Base-by-base conservation (phyloP, 1,140 invertebrate species). In the Zaprionus davidi region DNA sequence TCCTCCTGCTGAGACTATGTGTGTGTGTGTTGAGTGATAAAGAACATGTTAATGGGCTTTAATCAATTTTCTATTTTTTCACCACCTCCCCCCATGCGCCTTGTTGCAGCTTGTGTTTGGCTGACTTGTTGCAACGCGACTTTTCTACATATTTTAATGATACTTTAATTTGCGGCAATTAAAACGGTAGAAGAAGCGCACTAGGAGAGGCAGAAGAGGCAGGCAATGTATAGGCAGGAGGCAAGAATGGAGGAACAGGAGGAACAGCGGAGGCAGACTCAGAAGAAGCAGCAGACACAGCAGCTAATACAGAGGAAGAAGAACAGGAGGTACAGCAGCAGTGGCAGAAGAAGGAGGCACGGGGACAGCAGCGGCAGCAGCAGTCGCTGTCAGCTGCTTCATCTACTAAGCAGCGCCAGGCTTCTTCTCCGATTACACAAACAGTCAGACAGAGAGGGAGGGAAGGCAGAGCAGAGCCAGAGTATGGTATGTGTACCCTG, bases 11-110 rank as follows among this genome's bases (percentile, higher is more conserved):
- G 15, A 17, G 6, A 2, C 0, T 11, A 2, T 34, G 9, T 34
- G 9, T 34, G 31, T 34, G 31, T 34, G 85, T 85, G 85, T 81
- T 90, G 85, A 85, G 85, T 90, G 81, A 90, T 90, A 85, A 90
- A 90, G 79, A 90, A 90, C 85, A 90, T 90, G 85, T 90, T 90
- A 90, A 90, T 90, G 86, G 82, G 26, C 82, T 90, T 90, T 90
- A 90, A 90, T 90, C 85, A 90, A 90, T 90, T 90, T 90, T 58
- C 79, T 24, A 81, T 81, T 81, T 83, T 80, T 74, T 66, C 15
- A 44, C 3, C 26, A 13, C 2, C 58, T 49, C n/a, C 24, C 22
- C 6, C 24, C 15, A 38, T 57, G 5, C 5, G 7, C 11, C 11
- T 34, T 49, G 74, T 76, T 68, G 78, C 74, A 59, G 77, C 76